These are phyloP conservation scores for Petromus typicus DNA, from an alignment of 2,113 vertebrate genomes.

Conservation along the genomic window DNA sequence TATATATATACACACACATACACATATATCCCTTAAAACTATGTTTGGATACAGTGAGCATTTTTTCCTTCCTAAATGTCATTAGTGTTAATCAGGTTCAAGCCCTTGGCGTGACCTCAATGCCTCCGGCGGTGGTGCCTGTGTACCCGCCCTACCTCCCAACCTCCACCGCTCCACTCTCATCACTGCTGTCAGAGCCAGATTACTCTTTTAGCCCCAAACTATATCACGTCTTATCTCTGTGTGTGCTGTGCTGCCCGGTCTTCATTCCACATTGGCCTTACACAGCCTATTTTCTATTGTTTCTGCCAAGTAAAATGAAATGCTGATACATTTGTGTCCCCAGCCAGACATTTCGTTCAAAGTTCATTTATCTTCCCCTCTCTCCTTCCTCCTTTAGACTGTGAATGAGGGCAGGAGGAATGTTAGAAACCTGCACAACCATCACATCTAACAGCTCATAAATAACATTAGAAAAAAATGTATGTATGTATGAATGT, in stretches of 20 bases:
- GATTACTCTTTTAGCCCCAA: not conserved
- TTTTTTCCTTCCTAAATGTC: not conserved
- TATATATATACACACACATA: too few species aligned
- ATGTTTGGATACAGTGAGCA: not conserved
- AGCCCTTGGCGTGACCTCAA: not conserved
- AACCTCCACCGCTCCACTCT: not conserved
- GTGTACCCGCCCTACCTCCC: not conserved
- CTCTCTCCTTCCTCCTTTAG: not conserved
- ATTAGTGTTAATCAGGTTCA: not conserved
- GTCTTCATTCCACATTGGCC: not conserved
- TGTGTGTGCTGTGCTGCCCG: not conserved
- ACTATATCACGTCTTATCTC: conserved; percentile 22
- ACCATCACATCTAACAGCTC: not conserved
- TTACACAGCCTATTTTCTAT: conserved; percentile 40
- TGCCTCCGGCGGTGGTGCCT: not conserved
- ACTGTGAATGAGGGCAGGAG: conserved; percentile 32
- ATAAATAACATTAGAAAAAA: conserved; percentile 27
- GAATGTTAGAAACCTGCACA: not conserved
- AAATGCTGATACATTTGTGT: not conserved
- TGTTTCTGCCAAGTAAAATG: conserved; percentile 20
- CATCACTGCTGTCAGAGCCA: not conserved
- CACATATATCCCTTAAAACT: not conserved
- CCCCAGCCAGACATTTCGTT: conserved; percentile 7
- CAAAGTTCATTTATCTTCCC: conserved; percentile 37
- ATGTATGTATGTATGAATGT: too few species aligned